Evolutionary conservation across 2,888 invertebrate species (phyloP).

Genomic region (Emmelina monodactyla): DNA sequence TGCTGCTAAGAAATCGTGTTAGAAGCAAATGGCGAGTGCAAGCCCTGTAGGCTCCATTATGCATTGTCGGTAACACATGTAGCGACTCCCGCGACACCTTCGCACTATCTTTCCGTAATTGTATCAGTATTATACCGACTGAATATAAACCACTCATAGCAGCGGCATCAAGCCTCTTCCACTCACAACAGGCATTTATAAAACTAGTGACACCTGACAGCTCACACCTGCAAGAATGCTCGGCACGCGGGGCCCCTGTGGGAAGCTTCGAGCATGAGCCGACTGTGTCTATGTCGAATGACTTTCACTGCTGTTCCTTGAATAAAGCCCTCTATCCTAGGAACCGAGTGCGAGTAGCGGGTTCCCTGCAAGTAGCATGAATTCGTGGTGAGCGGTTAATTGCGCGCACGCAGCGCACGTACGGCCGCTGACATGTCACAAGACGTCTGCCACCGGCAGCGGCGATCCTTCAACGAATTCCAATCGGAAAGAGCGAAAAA

Average conservation of each 20-base stretch:
- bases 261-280: slow-evolving; percentile 23
- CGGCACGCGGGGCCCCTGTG: not conserved
- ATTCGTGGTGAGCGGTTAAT: slow-evolving; percentile 50
- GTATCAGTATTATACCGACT: slow-evolving; percentile 32
- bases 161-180: too few species aligned
- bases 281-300: slow-evolving; percentile 32
- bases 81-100: slow-evolving; percentile 44
- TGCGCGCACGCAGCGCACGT: slow-evolving; percentile 60
- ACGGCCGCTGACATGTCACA: slow-evolving; percentile 56
- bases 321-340: slow-evolving; percentile 39
- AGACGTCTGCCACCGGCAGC: slow-evolving; percentile 64
- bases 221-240: not conserved
- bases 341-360: slow-evolving; percentile 29
- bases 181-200: too few species aligned
- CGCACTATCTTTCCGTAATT: slow-evolving; percentile 49
- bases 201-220: too few species aligned
- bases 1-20: too few species aligned
- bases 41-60: slow-evolving; percentile 52
- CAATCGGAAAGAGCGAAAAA: slow-evolving; percentile 62
- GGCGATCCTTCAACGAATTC: slow-evolving; percentile 63
- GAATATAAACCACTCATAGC: too few species aligned
- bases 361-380: slow-evolving; percentile 31
- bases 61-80: slow-evolving; percentile 56
- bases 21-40: too few species aligned
- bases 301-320: slow-evolving; percentile 49